These are phyloP conservation scores for Nycteola revayana DNA, from an alignment of 2,888 invertebrate species.

Conservation along the genomic window DNA sequence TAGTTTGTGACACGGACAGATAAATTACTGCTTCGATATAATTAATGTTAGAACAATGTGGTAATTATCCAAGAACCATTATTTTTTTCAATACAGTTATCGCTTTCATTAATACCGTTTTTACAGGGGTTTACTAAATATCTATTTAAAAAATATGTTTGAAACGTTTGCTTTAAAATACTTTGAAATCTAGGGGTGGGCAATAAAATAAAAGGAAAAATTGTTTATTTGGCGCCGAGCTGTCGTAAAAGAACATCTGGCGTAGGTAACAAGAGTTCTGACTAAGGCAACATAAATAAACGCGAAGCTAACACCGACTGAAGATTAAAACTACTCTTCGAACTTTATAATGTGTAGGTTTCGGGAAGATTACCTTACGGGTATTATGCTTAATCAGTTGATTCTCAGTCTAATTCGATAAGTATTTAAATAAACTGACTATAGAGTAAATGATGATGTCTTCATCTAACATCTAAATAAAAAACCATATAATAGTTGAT, in stretches of 20 bases:
- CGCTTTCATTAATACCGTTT: too few relatives aligned
- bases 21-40: conserved; percentile 8
- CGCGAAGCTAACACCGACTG: conserved; percentile 56
- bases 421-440: too few relatives aligned
- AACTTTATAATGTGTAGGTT: conserved; percentile 36
- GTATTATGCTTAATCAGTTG: too few relatives aligned
- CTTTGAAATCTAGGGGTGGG: conserved; percentile 13
- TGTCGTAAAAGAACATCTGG: conserved; percentile 79
- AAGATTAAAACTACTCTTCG: conserved; percentile 32
- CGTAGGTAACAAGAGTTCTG: conserved; percentile 70
- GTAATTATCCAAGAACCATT: conserved; percentile 13
- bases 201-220: conserved; percentile 44
- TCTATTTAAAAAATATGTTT: neutral
- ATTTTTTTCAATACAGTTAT: conserved; percentile 9
- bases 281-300: conserved; percentile 78
- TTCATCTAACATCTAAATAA: too few relatives aligned
- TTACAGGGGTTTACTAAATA: neutral
- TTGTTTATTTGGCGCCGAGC: conserved; percentile 65
- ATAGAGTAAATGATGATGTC: too few relatives aligned
- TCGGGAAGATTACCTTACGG: too few relatives aligned
- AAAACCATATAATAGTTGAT: too few relatives aligned
- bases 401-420: too few relatives aligned
- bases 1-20: conserved; percentile 17
- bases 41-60: conserved; percentile 13
- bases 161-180: neutral